Evolutionary conservation across 2,113 vertebrate genomes (phyloP), one percentile per base, ranked within the genome.

Genomic region (Cervus canadensis): DNA sequence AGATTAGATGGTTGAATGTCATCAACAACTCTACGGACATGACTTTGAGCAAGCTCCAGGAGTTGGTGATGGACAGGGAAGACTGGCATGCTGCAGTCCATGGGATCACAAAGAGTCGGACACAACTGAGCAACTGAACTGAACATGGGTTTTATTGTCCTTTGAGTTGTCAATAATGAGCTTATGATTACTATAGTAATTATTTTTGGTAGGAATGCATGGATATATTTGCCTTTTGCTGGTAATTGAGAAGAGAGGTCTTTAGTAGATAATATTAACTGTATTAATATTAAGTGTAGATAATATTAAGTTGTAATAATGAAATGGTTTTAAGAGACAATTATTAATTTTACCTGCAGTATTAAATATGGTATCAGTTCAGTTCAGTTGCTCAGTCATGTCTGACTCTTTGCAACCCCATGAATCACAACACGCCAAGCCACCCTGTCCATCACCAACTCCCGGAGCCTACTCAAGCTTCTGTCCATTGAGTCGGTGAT

Each of bases 181-280:
- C 11, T 86, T 48, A 40, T 74, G 78, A 57, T 88, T 43, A 25
- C 85, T 67, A 84, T 54, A 14, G 11, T n/a, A 33, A 86, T 94
- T 89, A 36, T 87, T 86, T 76, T 96, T 82, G 21, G 8, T 60
- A 85, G 87, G 89, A n/a, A 11, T 33, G 0, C 16, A 76, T 84
- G 87, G n/a, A 50, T 59, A 59, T 21, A 25, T 59, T 86, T 71
- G 0, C 28, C 62, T 21, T 89, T 96, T 92, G 43, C 15, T 92
- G 62, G 4, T 91, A 81, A 52, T 87, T 62, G 43, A 85, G 59
- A 87, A 64, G 43, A 85, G 59, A n/a, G 25, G 4, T 19, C 13
- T 94, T 95, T 83, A 59, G 33, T 87, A 94, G 54, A 30, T 90
- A 50, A 87, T 60, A 17, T 89, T 52, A 54, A 82, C 2, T 95